These are phyloP conservation scores for Phocoena sinus DNA, from an alignment of 2,113 vertebrate species.

Conservation along the genomic window DNA sequence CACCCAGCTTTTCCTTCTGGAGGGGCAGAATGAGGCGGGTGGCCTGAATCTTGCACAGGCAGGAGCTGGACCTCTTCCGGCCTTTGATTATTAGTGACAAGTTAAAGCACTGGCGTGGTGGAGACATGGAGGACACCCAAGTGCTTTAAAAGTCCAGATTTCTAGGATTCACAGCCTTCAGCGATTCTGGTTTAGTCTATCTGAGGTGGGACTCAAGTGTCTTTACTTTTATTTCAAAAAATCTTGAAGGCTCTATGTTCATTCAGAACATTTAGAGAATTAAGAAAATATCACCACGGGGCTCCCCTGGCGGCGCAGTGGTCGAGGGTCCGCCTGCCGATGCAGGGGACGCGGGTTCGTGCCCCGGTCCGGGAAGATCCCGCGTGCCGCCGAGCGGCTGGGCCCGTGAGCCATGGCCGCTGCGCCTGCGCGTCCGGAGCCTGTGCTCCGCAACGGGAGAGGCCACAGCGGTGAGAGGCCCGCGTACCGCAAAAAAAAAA, in stretches of 20 bases:
- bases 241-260: not conserved
- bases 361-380: too few relatives aligned
- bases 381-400: too few relatives aligned
- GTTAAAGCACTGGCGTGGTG: fast-evolving
- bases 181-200: not conserved
- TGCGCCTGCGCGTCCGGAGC: too few relatives aligned
- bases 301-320: too few relatives aligned
- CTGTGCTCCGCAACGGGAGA: too few relatives aligned
- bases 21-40: not conserved
- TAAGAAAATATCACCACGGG: not conserved
- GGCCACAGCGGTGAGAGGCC: too few relatives aligned
- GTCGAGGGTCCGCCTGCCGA: too few relatives aligned
- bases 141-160: not conserved
- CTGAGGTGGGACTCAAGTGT: not conserved
- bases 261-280: not conserved
- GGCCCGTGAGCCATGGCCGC: too few relatives aligned
- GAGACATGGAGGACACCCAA: not conserved
- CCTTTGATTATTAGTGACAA: not conserved
- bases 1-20: not conserved
- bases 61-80: not conserved
- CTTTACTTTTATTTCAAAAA: not conserved
- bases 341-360: too few relatives aligned
- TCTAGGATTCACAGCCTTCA: not conserved
- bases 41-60: not conserved
- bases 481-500: too few relatives aligned